These are phyloP conservation scores for Drosophila stalkeri DNA, from an alignment of 2,888 invertebrate genomes.

Conservation along the genomic window DNA sequence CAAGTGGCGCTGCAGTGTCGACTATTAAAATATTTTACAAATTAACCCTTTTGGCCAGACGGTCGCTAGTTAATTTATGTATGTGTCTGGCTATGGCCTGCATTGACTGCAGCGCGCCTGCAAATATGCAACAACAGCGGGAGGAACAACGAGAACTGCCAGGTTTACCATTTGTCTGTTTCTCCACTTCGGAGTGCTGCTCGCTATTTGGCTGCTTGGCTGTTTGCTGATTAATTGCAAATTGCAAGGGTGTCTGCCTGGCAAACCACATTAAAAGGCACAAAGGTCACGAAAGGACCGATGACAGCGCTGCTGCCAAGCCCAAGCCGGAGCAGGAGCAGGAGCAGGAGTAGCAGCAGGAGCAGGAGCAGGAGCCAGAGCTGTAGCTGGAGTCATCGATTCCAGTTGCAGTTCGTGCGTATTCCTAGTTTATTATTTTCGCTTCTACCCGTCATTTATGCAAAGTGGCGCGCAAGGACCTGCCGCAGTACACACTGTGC, in stretches of 20 bases:
- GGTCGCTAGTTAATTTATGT: conserved; percentile 63
- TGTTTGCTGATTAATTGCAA: conserved; percentile 77
- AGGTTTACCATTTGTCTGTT: conserved; percentile 29
- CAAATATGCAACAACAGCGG: conserved; percentile 62
- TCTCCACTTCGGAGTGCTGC: conserved; percentile 43
- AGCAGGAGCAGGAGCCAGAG: conserved; percentile 6
- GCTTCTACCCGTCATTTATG: conserved; percentile 67
- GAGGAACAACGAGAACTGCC: conserved; percentile 21
- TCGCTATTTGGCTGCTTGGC: conserved; percentile 48
- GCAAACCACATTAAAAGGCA: conserved; percentile 77
- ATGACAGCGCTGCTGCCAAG: conserved; percentile 14
- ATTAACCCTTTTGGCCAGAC: conserved; percentile 65
- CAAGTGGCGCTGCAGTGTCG: conserved; percentile 51
- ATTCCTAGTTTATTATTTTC: conserved; percentile 77
- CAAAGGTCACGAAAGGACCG: conserved; percentile 70
- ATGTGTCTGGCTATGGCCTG: conserved; percentile 46
- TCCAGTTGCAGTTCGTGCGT: conserved; percentile 58
- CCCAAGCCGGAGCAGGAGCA: conserved; percentile 3
- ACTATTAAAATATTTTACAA: conserved; percentile 73
- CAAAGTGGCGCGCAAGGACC: conserved; percentile 72
- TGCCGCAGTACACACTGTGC: conserved; percentile 5
- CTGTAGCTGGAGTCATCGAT: conserved; percentile 47
- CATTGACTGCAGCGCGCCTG: conserved; percentile 58
- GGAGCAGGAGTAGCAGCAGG: too few relatives aligned
- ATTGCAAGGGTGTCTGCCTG: conserved; percentile 75